Evolutionary conservation across 2,888 invertebrate species (phyloP).

Genomic region (Drosophila seclusa): DNA sequence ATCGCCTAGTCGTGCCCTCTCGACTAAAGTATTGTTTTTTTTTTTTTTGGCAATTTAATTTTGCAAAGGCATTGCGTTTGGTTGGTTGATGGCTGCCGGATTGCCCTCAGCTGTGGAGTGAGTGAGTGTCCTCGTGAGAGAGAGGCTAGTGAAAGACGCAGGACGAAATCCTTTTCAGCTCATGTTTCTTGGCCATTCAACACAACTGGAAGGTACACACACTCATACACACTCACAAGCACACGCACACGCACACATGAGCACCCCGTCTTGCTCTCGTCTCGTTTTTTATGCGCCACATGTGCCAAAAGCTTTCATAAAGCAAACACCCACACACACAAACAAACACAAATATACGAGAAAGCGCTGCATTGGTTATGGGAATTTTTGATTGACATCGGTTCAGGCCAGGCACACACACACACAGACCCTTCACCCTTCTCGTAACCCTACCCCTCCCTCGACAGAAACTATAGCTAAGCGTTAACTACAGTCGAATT

Average conservation of each 20-base stretch:
- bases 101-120: slow-evolving; percentile 37
- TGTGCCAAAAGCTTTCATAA: slow-evolving; percentile 81
- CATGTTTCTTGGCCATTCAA: slow-evolving; percentile 73
- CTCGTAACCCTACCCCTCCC: neutral
- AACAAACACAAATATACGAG: slow-evolving; percentile 15
- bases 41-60: slow-evolving; percentile 81
- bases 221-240: slow-evolving; percentile 2
- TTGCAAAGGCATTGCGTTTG: slow-evolving; percentile 66
- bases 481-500: slow-evolving; percentile 75
- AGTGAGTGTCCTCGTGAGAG: slow-evolving; percentile 37
- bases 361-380: slow-evolving; percentile 73
- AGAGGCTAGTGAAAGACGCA: slow-evolving; percentile 59
- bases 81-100: slow-evolving; percentile 40
- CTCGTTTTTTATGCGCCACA: slow-evolving; percentile 77
- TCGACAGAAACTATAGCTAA: slow-evolving; percentile 54
- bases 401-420: slow-evolving; percentile 55
- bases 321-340: slow-evolving; percentile 62
- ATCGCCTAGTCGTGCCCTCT: neutral
- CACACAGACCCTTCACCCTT: slow-evolving; percentile 5
- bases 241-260: neutral
- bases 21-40: neutral
- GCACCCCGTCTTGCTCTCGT: slow-evolving; percentile 46
- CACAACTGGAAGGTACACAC: slow-evolving; percentile 55
- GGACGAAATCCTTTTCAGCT: slow-evolving; percentile 75
- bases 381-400: slow-evolving; percentile 83